A percentile compares a stretch with the other conserved stretches of the same genome.
phyloP scores from a whole-genome alignment of 2,113 vertebrate genomes.

The Orcinus orca region DNA sequence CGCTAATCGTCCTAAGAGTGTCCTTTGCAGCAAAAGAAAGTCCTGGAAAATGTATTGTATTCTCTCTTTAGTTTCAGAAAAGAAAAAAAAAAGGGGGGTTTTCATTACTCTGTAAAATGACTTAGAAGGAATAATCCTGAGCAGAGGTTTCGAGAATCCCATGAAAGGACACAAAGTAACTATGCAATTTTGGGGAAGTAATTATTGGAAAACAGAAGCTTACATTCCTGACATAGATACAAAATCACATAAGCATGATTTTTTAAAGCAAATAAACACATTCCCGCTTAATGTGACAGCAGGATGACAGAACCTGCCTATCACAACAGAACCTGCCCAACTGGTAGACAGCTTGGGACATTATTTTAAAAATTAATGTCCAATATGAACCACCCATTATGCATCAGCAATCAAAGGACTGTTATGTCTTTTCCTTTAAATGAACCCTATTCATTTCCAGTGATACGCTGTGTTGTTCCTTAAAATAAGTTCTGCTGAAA shows the following conservation, averaged over 20 bases:
- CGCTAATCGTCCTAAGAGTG: not conserved
- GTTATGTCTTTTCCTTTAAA: not conserved
- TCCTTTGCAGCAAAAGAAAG: conserved; percentile 18
- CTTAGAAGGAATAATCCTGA: not conserved
- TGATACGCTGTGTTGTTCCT: not conserved
- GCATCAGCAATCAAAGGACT: not conserved
- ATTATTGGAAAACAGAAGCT: not conserved
- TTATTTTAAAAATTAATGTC: not conserved
- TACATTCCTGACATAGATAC: not conserved
- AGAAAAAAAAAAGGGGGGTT: not conserved
- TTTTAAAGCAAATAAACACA: conserved; percentile 21
- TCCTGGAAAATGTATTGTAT: not conserved
- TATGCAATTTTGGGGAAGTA: not conserved
- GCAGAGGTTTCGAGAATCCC: not conserved
- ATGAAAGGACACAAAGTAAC: conserved; percentile 1
- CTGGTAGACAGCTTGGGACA: accelerated
- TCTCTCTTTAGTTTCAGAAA: not conserved
- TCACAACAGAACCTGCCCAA: not conserved
- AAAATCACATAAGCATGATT: not conserved
- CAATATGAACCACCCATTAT: not conserved
- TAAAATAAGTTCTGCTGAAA: conserved; percentile 53
- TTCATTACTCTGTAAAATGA: conserved; percentile 24
- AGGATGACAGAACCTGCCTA: not conserved
- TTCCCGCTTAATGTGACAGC: not conserved
- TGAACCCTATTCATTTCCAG: conserved; percentile 25